Percentiles rank a stretch among this genome's conserved stretches.
phyloP scores from a whole-genome alignment of 2,888 invertebrate species.

The Geotrupes spiniger region DNA sequence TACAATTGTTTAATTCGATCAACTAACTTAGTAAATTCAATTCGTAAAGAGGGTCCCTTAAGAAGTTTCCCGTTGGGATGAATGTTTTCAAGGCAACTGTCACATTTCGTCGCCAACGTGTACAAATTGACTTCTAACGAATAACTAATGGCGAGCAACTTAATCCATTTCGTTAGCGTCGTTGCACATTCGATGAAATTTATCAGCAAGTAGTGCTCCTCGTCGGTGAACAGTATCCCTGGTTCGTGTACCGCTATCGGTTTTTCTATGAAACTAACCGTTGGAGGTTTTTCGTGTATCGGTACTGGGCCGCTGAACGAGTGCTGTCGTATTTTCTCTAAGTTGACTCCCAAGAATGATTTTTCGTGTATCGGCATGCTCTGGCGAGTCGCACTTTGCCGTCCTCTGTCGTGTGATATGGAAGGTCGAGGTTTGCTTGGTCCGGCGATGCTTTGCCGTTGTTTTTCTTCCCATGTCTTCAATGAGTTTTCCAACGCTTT shows the following conservation, averaged over 20 bases:
- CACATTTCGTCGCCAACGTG: conserved; percentile 69
- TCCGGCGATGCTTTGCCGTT: conserved; percentile 59
- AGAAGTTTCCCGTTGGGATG: conserved; percentile 80
- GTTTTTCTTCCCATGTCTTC: conserved; percentile 84
- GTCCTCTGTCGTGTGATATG: conserved; percentile 46
- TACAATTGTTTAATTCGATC: conserved; percentile 63
- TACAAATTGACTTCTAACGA: conserved; percentile 73
- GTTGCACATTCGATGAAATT: conserved; percentile 81
- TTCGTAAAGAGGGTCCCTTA: conserved; percentile 49
- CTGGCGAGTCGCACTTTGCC: conserved; percentile 46
- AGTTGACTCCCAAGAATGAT: conserved; percentile 46
- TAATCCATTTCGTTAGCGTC: conserved; percentile 82
- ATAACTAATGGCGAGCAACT: conserved; percentile 64
- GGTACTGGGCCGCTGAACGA: conserved; percentile 48
- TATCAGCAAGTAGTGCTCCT: conserved; percentile 70
- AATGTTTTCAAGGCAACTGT: conserved; percentile 67
- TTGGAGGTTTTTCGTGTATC: conserved; percentile 34
- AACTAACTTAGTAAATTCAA: conserved; percentile 75
- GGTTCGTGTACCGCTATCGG: conserved; percentile 31
- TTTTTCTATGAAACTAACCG: conserved; percentile 43
- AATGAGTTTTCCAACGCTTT: conserved; percentile 87
- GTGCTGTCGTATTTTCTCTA: conserved; percentile 49
- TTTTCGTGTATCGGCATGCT: conserved; percentile 48
- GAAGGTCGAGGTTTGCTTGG: conserved; percentile 51
- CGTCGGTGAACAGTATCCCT: conserved; percentile 55